Percentiles rank a stretch among this genome's conserved stretches.
These are phyloP conservation scores for Pachycephus smyrnensis DNA, from an alignment of 2,888 invertebrate species.

Conservation along the genomic window DNA sequence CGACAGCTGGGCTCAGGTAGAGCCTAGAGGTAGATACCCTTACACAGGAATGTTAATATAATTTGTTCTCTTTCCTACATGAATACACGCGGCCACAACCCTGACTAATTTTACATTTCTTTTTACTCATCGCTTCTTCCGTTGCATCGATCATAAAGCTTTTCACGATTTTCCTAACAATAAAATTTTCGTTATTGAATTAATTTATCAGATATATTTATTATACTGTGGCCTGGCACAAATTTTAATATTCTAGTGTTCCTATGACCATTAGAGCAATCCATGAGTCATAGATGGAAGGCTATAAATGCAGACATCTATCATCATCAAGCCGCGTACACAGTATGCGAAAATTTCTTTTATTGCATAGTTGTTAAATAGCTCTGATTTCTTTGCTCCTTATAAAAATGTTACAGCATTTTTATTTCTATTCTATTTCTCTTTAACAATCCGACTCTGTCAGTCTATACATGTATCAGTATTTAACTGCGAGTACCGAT, in stretches of 20 bases:
- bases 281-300: not conserved
- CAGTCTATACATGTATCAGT: not conserved
- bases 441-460: not conserved
- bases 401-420: not conserved
- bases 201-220: not conserved
- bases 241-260: not conserved
- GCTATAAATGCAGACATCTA: constrained; percentile 42
- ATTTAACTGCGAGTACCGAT: not conserved
- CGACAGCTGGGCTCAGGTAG: constrained; percentile 50
- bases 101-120: not conserved
- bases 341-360: constrained; percentile 29
- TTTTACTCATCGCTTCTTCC: not conserved
- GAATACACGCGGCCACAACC: not conserved
- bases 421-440: not conserved
- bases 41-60: constrained; percentile 55
- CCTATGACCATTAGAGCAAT: not conserved
- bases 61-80: constrained; percentile 36
- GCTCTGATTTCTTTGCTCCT: not conserved
- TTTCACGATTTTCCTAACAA: not conserved
- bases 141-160: not conserved
- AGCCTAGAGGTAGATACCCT: constrained; percentile 44
- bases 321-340: constrained; percentile 41
- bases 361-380: not conserved
- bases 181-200: not conserved
- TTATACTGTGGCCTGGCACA: not conserved